Evolutionary conservation across 1,140 invertebrate species (phyloP), one percentile per base, ranked within the genome.

Genomic region (Zaprionus ornatus): DNA sequence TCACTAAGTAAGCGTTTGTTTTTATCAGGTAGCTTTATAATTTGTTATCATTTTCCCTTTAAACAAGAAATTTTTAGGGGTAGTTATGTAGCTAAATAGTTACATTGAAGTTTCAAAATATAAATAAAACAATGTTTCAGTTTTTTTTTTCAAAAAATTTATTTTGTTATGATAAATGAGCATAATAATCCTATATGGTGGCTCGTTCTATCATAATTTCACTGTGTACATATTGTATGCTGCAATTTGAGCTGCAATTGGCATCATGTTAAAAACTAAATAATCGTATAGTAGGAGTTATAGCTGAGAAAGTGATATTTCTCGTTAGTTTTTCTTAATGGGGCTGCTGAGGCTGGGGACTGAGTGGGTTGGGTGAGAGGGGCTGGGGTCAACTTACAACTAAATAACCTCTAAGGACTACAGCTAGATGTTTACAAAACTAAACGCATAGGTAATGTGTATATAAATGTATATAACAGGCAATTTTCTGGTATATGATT

Each of bases 401-500:
- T 88, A 88, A 82, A 88, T 88, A 88, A 88, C 85, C 85, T 79
- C 84, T 90, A 90, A 77, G 72, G 35, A 81, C 84, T 87, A 88
- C 65, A 52, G 48, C 78, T 88, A 90, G 66, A 68, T 75, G 40
- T 72, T 72, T 70, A 86, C 45, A 73, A 37, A 82, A 76, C 79
- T 85, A 86, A 76, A 69, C 66, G 77, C 75, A 74, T 82, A 79
- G 74, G 69, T 71, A 71, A 66, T 62, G 25, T 71, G 60, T 82
- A 87, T 90, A 90, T 90, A 90, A 90, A 90, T 90, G 85, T 90
- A 90, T 90, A 81, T 90, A 90, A 90, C 85, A 90, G 85, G 85
- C 84, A 81, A 84, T 90, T 90, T 85, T 90, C 85, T 88, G 80
- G 84, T 88, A 78, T 74, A 86, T 82, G 64, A 59, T 57, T 57